Evolutionary conservation across 64 coral and sea anemone genomes (phyloP), one percentile per base, ranked within the genome.

Genomic region (Astreopora myriophthalma): DNA sequence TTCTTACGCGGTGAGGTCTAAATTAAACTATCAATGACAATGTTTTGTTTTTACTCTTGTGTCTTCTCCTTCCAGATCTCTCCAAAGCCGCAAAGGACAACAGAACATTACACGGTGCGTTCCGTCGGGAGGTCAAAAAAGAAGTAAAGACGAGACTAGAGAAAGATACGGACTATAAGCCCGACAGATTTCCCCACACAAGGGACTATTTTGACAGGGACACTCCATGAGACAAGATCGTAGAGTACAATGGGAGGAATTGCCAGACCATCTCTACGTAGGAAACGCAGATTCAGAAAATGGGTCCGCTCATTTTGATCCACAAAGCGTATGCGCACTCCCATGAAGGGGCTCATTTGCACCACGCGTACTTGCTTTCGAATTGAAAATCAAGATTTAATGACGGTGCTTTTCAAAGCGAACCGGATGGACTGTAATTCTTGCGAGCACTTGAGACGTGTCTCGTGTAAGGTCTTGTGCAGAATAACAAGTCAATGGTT

Each of bases 171-270:
- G 88, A 91, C 24, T 91, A 91, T 40, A 24, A 33, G 1, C 63
- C 76, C 1, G 63, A 91, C 12, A 82, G 75, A 39, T 91, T 91
- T 29, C 88, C 88, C 6, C 44, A 80, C 13, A 91, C 88, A 17
- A 91, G 67, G 49, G 88, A 91, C 32, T 91, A 72, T 81, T 79
- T 91, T 33, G 88, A 91, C 38, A 82, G 49, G 46, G 79, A 82
- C 57, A 63, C 79, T 36, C 52, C 57, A 22, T 63, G 52, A 60
- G 38, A 38, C 5, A 36, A 64, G 1, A 13, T 19, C 52, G n/a
- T 33, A 1, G 23, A 26, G 8, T 61, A 37, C 79, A 12, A 32
- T 33, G 22, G 8, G 52, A 34, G 8, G 20, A 82, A 37, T 26
- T 23, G 7, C 22, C 23, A 44, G 25, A 8, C 48, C 49, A 8